A percentile compares a stretch with the other conserved stretches of the same genome.
Conservation (phyloP, 2,797 vertebrate species). For the Tragelaphus eurycerus region DNA sequence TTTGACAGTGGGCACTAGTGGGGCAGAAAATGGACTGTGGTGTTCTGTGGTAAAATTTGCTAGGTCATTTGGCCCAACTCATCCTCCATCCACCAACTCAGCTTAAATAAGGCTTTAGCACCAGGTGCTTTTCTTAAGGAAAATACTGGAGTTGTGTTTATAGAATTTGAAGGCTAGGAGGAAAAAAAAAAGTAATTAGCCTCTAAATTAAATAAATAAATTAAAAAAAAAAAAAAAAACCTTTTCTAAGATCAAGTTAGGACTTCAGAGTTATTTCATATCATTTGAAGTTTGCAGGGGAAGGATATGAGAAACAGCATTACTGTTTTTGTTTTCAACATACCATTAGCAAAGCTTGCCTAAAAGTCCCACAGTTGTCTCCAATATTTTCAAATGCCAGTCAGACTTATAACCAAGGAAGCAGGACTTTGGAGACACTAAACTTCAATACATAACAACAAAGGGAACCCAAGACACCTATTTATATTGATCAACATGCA, state of each 20-base stretch:
- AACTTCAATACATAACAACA: not conserved
- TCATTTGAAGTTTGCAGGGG: not conserved
- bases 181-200: not conserved
- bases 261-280: not conserved
- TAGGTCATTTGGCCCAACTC: not conserved
- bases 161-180: not conserved
- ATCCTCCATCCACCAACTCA: not conserved
- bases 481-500: not conserved
- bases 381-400: not conserved
- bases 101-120: not conserved
- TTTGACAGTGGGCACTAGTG: not conserved
- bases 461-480: not conserved
- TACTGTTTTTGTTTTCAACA: not conserved
- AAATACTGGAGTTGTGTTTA: not conserved
- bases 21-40: not conserved
- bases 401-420: not conserved
- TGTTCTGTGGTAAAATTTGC: not conserved
- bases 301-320: rapidly evolving
- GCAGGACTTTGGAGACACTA: not conserved
- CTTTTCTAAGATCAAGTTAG: not conserved
- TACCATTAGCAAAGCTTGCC: not conserved
- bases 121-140: not conserved
- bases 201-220: too few relatives aligned
- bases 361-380: not conserved
- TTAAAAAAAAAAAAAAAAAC: not conserved